Percentiles rank a stretch among this genome's conserved stretches.
Evolutionary conservation across 1,140 invertebrate species (phyloP).

Genomic region (Plodia interpunctella): DNA sequence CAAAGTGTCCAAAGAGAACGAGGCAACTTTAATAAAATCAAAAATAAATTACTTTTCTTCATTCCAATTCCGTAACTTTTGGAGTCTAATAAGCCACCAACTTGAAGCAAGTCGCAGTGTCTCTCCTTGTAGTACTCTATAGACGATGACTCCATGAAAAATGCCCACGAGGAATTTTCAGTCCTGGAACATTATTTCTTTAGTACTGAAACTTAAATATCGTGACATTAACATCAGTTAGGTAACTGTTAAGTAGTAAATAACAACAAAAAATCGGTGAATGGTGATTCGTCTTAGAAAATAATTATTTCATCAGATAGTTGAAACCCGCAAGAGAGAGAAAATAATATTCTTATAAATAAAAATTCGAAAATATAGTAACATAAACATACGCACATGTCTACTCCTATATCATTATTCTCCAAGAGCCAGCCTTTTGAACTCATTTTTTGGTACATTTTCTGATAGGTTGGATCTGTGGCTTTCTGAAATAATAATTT

Average conservation of each 20-base stretch:
- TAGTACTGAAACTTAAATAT: constrained; percentile 18
- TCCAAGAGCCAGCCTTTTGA: constrained; percentile 79
- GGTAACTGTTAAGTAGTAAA: no score
- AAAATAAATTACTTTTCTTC: constrained; percentile 54
- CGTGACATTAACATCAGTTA: no score
- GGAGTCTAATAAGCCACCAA: constrained; percentile 85
- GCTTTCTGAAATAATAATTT: constrained; percentile 73
- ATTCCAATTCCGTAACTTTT: constrained; percentile 91
- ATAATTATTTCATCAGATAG: no score
- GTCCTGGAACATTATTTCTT: constrained; percentile 32
- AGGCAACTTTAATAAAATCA: neutral
- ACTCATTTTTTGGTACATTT: constrained; percentile 88
- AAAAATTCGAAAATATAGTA: no score
- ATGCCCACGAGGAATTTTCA: constrained; percentile 83
- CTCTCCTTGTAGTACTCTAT: constrained; percentile 87
- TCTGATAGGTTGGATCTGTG: constrained; percentile 81
- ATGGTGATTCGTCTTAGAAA: no score
- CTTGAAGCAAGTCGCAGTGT: constrained; percentile 86
- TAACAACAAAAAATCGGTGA: no score
- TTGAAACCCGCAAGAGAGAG: no score
- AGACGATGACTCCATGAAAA: constrained; percentile 90
- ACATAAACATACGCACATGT: constrained; percentile 67
- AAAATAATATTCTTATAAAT: no score
- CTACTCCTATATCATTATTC: constrained; percentile 84
- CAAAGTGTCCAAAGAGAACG: no score